phyloP scores from a whole-genome alignment of 2,888 invertebrate genomes.

The Drosophila prolongata region DNA sequence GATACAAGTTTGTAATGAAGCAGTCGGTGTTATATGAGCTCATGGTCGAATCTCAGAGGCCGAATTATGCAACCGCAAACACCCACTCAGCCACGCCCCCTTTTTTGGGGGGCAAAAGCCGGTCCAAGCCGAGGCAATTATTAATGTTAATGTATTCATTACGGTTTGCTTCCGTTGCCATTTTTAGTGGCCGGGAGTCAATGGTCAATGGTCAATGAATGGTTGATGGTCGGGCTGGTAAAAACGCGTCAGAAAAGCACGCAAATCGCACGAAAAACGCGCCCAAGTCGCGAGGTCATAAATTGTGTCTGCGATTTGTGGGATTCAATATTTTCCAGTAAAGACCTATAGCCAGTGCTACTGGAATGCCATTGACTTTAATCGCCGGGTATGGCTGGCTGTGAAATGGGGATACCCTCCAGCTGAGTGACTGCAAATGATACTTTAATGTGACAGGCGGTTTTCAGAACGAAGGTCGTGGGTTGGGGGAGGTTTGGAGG shows the following conservation, averaged over 20 bases:
- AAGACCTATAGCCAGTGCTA: slow-evolving; percentile 7
- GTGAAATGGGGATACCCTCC: slow-evolving; percentile 5
- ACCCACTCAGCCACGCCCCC: slow-evolving; percentile 5
- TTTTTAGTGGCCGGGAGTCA: background rate
- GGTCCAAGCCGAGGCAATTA: slow-evolving; percentile 51
- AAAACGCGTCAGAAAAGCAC: slow-evolving; percentile 34
- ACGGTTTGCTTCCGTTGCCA: slow-evolving; percentile 51
- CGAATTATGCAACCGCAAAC: slow-evolving; percentile 4
- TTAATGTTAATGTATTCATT: slow-evolving; percentile 78
- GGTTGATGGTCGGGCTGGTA: slow-evolving; percentile 12
- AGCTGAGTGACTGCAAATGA: slow-evolving; percentile 74
- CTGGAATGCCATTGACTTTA: slow-evolving; percentile 63
- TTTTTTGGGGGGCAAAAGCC: slow-evolving; percentile 4
- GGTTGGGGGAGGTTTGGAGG: background rate
- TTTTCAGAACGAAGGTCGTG: slow-evolving; percentile 13
- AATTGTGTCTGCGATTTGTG: slow-evolving; percentile 66
- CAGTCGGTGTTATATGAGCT: background rate
- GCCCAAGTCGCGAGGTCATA: slow-evolving; percentile 56
- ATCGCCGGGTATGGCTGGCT: slow-evolving; percentile 25
- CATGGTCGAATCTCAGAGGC: background rate
- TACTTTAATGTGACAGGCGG: slow-evolving; percentile 77
- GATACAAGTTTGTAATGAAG: too few relatives aligned
- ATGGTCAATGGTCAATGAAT: slow-evolving; percentile 6
- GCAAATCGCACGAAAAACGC: slow-evolving; percentile 43
- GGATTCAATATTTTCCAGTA: slow-evolving; percentile 61